phyloP scores from a whole-genome alignment of 2,888 invertebrate species.

The Papilio demoleus region DNA sequence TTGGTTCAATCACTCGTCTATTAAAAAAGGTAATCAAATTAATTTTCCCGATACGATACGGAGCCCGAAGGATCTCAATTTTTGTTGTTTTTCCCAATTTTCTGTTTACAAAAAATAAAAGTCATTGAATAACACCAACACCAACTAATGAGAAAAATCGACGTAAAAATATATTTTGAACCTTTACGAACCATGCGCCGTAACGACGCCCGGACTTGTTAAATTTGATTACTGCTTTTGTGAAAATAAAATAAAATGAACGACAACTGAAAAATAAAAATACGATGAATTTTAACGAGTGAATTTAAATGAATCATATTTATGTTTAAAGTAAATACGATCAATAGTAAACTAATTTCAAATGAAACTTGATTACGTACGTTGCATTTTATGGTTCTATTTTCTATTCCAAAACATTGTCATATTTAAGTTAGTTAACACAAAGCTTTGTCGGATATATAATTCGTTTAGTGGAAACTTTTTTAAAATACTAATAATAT shows the following conservation, averaged over 20 bases:
- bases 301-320: conserved; percentile 3
- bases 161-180: conserved; percentile 9
- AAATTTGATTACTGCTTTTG: conserved; percentile 21
- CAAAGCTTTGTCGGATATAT: too few relatives aligned
- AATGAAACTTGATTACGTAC: too few relatives aligned
- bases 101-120: conserved; percentile 16
- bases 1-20: too few relatives aligned
- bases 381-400: too few relatives aligned
- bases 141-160: conserved; percentile 20
- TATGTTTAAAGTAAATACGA: neutral
- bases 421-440: too few relatives aligned
- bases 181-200: conserved; percentile 6
- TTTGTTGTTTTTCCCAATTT: neutral
- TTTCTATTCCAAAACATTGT: too few relatives aligned
- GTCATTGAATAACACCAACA: conserved; percentile 3
- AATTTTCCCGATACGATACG: neutral
- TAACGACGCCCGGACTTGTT: conserved; percentile 16
- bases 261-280: conserved; percentile 13
- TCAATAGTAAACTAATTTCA: neutral
- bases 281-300: conserved; percentile 6
- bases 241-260: conserved; percentile 14
- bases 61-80: neutral
- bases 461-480: too few relatives aligned
- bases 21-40: too few relatives aligned
- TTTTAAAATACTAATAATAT: too few relatives aligned